Evolutionary conservation across 2,888 invertebrate species (phyloP).

Genomic region (Aricia artaxerxes): DNA sequence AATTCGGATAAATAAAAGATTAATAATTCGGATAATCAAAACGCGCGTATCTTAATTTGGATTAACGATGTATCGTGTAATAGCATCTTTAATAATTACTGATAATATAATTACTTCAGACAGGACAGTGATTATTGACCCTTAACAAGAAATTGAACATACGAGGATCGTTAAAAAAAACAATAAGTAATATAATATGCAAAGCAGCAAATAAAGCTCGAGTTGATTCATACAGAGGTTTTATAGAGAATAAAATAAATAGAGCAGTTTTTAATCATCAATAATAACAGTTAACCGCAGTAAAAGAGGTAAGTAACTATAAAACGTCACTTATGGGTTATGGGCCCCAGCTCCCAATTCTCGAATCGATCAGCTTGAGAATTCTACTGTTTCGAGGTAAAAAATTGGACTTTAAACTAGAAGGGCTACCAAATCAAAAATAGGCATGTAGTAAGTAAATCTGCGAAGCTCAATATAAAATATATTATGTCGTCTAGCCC

Average conservation of each 20-base stretch:
- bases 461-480: no score
- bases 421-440: no score
- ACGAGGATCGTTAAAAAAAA: neutral
- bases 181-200: neutral
- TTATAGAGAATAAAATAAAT: neutral
- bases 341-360: no score
- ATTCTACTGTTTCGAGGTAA: no score
- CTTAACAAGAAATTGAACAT: neutral
- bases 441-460: no score
- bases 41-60: conserved; percentile 10
- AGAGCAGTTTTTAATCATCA: no score
- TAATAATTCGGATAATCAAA: neutral
- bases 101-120: neutral
- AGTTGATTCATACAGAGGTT: neutral
- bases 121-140: neutral
- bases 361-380: no score
- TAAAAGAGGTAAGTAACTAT: no score
- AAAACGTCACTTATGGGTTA: no score
- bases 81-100: neutral
- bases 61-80: neutral
- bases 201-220: neutral
- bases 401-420: no score
- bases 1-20: neutral
- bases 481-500: no score
- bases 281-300: no score